Base-by-base conservation (phyloP, 1,140 invertebrate species). In the Aphis craccivora region DNA sequence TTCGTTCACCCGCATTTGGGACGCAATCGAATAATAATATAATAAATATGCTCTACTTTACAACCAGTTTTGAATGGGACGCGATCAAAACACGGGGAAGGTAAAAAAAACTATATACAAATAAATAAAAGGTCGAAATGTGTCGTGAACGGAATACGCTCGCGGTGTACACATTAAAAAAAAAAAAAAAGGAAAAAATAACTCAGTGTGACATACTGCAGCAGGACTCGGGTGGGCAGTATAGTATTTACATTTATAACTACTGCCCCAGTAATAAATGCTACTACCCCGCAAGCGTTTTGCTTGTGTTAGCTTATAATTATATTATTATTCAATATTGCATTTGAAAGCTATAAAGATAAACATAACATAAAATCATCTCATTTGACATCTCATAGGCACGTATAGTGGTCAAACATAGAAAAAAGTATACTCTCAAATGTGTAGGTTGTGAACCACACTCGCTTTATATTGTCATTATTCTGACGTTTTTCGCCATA, bases 61-160 rank as follows among this genome's bases (percentile, higher is more conserved):
- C n/a, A 76, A 76, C 60, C 60, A 76, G 60, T 76, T 76, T 76
- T 76, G n/a, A 76, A 76, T 14, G 60, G 60, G 60, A 67, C 60
- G 60, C 14, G 60, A 76, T 76, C 60, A 76, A 76, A 76, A 76
- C 60, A 76, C 60, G 60, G 60, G 60, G 60, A 76, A 76, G 60
- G 60, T 67, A 67, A 67, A 67, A n/a, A 30, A 67, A 30, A 67
- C 25, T 30, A 14, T 67, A 67, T 67, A 67, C 11, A 60, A 60
- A 30, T 67, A 67, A 67, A 76, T 76, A 76, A 76, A 76, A 76
- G 60, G 60, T 76, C 60, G n/a, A 76, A 76, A 76, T 76, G 60
- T n/a, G 60, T 76, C 60, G 60, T 76, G 60, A 76, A 76, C n/a
- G n/a, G 60, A 76, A n/a, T 76, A n/a, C 30, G 60, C n/a, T 76